Conservation (phyloP, 2,113 vertebrate species). For the Aythya baeri region DNA sequence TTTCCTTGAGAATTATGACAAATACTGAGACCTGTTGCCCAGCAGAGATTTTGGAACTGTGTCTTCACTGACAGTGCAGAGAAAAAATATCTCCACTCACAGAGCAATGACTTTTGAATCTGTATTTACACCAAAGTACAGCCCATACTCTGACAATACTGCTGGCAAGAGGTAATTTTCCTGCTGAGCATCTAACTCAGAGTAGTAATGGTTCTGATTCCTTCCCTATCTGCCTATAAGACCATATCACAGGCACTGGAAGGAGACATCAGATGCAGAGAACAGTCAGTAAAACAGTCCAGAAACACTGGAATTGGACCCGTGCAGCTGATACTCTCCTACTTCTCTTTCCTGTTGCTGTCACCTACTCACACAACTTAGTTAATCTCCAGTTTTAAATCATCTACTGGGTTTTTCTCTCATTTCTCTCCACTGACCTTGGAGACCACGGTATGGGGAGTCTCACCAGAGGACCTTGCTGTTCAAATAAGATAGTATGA, state of each 20-base stretch:
- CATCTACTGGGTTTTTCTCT: not conserved
- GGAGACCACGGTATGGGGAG: not conserved
- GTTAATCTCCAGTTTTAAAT: not conserved
- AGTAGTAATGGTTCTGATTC: not conserved
- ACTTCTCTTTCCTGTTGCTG: not conserved
- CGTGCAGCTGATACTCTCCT: not conserved
- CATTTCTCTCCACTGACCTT: not conserved
- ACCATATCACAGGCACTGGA: not conserved
- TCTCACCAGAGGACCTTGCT: not conserved
- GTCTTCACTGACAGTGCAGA: not conserved
- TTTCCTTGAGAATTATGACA: not conserved
- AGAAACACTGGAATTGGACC: not conserved
- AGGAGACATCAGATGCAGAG: not conserved
- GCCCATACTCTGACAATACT: not conserved
- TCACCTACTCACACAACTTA: not conserved
- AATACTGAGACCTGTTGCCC: not conserved
- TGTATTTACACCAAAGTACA: not conserved
- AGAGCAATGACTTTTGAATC: not conserved
- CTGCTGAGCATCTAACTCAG: not conserved
- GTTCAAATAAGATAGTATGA: not conserved
- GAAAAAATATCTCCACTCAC: not conserved
- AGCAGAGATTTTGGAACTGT: not conserved
- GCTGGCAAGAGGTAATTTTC: not conserved
- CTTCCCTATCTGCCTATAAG: not conserved
- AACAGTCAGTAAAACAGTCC: not conserved